Percentiles rank a stretch among this genome's conserved stretches.
phyloP scores from a whole-genome alignment of 2,888 invertebrate species.

The Epistrophe grossulariae region DNA sequence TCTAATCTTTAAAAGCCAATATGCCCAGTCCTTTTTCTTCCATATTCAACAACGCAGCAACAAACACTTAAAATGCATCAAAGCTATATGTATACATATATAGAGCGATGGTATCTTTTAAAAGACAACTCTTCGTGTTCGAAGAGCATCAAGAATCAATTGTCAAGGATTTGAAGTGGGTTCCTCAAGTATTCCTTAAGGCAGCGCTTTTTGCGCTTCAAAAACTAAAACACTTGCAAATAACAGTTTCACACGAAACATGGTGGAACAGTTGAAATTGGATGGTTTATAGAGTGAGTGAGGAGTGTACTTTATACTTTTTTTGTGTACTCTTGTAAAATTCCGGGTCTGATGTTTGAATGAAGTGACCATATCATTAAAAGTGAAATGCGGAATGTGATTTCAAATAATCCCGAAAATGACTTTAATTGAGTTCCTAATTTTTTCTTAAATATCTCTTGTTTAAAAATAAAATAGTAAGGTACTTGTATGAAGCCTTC shows the following conservation, averaged over 20 bases:
- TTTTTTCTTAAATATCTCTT: no score
- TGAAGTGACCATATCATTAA: background rate
- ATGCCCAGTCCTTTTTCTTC: background rate
- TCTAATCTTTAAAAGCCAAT: slow-evolving; percentile 9
- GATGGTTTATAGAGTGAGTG: background rate
- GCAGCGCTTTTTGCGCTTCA: slow-evolving; percentile 35
- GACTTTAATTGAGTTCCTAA: no score
- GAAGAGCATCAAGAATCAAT: slow-evolving; percentile 59
- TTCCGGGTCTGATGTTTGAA: background rate
- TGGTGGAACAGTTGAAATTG: background rate
- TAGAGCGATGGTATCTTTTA: background rate
- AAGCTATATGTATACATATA: no score
- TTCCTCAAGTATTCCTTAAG: background rate
- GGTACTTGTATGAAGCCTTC: no score
- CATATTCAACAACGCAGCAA: background rate
- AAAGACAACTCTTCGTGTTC: slow-evolving; percentile 49
- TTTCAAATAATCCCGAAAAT: no score
- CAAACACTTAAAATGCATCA: slow-evolving; percentile 3
- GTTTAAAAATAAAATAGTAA: no score
- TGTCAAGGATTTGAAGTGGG: slow-evolving; percentile 52
- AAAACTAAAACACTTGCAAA: slow-evolving; percentile 52
- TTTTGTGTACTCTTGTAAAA: background rate
- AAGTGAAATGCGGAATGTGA: no score
- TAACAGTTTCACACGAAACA: slow-evolving; percentile 49
- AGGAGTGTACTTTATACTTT: background rate